These are phyloP conservation scores for Helicorthomorpha holstii DNA, from an alignment of 1,140 invertebrate genomes.

Conservation along the genomic window DNA sequence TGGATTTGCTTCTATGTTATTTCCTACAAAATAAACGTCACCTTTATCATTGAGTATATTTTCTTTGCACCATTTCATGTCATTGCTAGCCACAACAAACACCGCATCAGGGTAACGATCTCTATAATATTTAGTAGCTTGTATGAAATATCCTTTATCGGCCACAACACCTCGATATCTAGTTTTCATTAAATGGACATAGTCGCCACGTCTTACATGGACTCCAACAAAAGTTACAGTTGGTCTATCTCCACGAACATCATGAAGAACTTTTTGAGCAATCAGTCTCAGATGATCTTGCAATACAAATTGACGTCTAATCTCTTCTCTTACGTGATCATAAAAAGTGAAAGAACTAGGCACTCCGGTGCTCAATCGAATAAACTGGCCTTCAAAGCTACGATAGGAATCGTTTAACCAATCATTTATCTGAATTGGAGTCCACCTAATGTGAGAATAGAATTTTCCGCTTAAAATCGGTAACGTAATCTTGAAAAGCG, in stretches of 20 bases:
- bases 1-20: constrained; percentile 27
- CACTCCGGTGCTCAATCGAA: not conserved
- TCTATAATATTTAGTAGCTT: constrained; percentile 37
- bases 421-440: not conserved
- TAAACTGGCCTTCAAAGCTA: not conserved
- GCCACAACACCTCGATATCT: constrained; percentile 31
- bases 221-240: constrained; percentile 30
- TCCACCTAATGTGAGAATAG: not conserved
- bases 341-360: constrained; percentile 7
- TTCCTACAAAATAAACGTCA: constrained; percentile 32
- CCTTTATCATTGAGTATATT: constrained; percentile 17
- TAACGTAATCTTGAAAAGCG: not conserved
- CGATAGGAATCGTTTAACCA: not conserved
- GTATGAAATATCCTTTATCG: constrained; percentile 31
- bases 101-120: constrained; percentile 28
- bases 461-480: not conserved
- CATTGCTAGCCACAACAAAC: constrained; percentile 43
- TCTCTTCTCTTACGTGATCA: constrained; percentile 4
- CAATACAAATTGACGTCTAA: not conserved
- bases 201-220: constrained; percentile 41
- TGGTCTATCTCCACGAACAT: not conserved
- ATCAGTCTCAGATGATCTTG: not conserved
- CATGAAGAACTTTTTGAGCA: not conserved
- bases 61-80: constrained; percentile 37
- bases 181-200: constrained; percentile 35